phyloP scores from a whole-genome alignment of 2,113 vertebrate species.

The Gasterosteus aculeatus region DNA sequence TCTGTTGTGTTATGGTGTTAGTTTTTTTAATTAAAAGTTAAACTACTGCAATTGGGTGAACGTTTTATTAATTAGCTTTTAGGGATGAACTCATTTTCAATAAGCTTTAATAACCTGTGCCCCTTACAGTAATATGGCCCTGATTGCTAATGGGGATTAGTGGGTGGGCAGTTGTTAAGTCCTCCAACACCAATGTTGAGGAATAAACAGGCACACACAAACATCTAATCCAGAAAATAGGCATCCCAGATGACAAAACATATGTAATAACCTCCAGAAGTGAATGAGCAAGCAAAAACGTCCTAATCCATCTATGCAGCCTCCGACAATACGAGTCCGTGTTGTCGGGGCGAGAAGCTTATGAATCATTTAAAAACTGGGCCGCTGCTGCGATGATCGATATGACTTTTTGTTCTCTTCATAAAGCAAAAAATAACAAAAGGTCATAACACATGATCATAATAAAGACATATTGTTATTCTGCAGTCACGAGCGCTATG shows the following conservation, averaged over 20 bases:
- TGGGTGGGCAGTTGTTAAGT: neutral
- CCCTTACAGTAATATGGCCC: slow-evolving; percentile 28
- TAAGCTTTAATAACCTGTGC: slow-evolving; percentile 48
- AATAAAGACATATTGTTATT: slow-evolving; percentile 57
- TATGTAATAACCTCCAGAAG: slow-evolving; percentile 9
- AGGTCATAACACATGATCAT: slow-evolving; percentile 34
- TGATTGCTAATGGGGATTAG: slow-evolving; percentile 57
- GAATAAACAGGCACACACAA: slow-evolving; percentile 27
- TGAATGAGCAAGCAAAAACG: slow-evolving; percentile 1
- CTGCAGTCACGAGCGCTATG: slow-evolving; percentile 27
- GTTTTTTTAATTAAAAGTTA: slow-evolving; percentile 27
- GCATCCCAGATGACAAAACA: slow-evolving; percentile 17
- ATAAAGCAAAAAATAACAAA: slow-evolving; percentile 13
- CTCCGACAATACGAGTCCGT: neutral
- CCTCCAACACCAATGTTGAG: slow-evolving; percentile 6
- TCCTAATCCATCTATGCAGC: neutral
- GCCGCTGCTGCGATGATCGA: slow-evolving; percentile 31
- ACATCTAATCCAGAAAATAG: slow-evolving; percentile 31
- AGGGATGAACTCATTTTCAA: slow-evolving; percentile 42
- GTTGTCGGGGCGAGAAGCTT: slow-evolving; percentile 16
- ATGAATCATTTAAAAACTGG: slow-evolving; percentile 25
- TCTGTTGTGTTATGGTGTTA: slow-evolving; percentile 13
- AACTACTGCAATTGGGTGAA: slow-evolving; percentile 7
- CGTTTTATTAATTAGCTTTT: slow-evolving; percentile 26
- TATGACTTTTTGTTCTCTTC: slow-evolving; percentile 31